Conservation (phyloP, 2,797 vertebrate species). For the Hypotaenidia philippensis region DNA sequence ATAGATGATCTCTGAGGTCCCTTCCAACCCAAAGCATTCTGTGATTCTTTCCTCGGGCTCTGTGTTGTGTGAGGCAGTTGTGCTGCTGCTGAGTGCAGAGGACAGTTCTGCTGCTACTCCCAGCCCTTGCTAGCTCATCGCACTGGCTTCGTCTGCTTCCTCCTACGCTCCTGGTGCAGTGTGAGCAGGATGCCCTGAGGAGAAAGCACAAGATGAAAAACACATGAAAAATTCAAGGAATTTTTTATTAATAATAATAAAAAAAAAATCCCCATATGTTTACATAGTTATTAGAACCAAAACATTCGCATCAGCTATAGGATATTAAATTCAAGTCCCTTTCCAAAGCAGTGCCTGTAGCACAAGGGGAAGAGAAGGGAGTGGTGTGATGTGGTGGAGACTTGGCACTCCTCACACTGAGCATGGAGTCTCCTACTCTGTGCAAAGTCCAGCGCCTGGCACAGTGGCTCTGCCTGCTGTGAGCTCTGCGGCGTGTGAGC, state of each 20-base stretch:
- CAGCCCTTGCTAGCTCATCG: neutral
- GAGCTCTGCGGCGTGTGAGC: neutral
- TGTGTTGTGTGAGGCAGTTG: neutral
- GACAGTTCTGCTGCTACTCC: neutral
- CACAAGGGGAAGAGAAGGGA: neutral
- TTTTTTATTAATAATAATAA: neutral
- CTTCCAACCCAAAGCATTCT: too few species aligned
- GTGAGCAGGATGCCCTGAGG: neutral
- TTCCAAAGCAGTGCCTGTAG: neutral
- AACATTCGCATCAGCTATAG: neutral
- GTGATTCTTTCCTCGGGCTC: fast-evolving
- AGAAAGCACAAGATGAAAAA: neutral
- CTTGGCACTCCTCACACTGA: fast-evolving
- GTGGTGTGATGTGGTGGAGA: fast-evolving
- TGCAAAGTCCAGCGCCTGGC: neutral
- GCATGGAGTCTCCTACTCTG: fast-evolving
- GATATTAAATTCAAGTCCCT: neutral
- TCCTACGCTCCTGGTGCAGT: neutral
- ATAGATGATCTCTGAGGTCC: too few species aligned
- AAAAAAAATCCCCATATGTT: neutral
- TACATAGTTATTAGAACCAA: neutral
- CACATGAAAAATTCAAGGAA: constrained; percentile 49
- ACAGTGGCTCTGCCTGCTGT: fast-evolving
- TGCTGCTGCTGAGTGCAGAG: neutral
- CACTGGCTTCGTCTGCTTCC: neutral